Evolutionary conservation across 2,888 invertebrate genomes (phyloP).

Genomic region (Cistogaster globosa): DNA sequence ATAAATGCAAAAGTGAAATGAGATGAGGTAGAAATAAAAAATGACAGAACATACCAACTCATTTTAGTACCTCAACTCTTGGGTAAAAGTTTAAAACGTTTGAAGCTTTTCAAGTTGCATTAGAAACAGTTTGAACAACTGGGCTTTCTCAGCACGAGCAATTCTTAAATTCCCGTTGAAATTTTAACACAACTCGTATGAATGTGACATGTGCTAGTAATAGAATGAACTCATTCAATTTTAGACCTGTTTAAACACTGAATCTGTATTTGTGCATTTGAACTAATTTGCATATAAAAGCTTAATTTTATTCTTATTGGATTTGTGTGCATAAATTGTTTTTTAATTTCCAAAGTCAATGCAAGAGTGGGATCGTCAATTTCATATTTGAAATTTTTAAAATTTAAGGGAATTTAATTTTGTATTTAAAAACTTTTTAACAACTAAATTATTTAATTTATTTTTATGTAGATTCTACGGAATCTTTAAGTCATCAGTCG

Average conservation of each 20-base stretch:
- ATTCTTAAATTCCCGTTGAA: too few relatives aligned
- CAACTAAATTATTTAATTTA: too few relatives aligned
- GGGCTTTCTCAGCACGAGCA: too few relatives aligned
- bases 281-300: constrained; percentile 69
- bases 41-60: too few relatives aligned
- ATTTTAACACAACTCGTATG: not conserved
- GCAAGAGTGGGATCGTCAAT: too few relatives aligned
- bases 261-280: constrained; percentile 17
- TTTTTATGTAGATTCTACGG: constrained; percentile 72
- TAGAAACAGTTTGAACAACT: too few relatives aligned
- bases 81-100: too few relatives aligned
- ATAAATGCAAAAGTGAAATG: too few relatives aligned
- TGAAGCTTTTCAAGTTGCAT: too few relatives aligned
- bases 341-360: constrained; percentile 1
- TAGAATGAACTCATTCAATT: not conserved
- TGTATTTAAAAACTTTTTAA: not conserved
- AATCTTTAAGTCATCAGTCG: constrained; percentile 70
- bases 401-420: too few relatives aligned
- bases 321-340: constrained; percentile 39
- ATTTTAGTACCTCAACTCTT: too few relatives aligned
- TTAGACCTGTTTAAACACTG: not conserved
- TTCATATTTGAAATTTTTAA: not conserved
- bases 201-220: not conserved
- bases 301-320: constrained; percentile 60
- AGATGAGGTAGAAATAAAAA: too few relatives aligned